phyloP scores from a whole-genome alignment of 92 coral and sea anemone genomes.

The Porites cylindrica region DNA sequence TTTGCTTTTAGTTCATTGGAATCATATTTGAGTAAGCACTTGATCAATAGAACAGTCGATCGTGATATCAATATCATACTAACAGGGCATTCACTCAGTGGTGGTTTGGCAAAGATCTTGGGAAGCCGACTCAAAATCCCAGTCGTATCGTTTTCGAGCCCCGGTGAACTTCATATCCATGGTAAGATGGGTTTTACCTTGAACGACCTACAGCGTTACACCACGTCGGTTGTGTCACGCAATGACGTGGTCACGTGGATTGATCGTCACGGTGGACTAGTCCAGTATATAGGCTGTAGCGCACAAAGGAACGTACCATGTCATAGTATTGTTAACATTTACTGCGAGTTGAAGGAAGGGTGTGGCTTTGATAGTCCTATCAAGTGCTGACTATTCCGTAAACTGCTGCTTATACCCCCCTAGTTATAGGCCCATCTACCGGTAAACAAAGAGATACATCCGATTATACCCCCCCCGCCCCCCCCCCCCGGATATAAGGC shows the following conservation, averaged over 20 bases:
- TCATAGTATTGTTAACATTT: conserved; percentile 69
- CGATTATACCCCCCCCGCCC: too few species aligned
- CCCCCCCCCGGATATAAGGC: too few species aligned
- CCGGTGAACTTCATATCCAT: conserved; percentile 74
- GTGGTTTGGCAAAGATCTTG: conserved; percentile 80
- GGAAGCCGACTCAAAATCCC: conserved; percentile 69
- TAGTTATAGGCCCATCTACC: too few species aligned
- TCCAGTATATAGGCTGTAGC: conserved; percentile 72
- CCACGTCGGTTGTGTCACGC: conserved; percentile 72
- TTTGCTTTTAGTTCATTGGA: conserved; percentile 57
- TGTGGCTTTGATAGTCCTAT: conserved; percentile 61
- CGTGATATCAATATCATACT: conserved; percentile 33
- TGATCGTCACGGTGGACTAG: conserved; percentile 77
- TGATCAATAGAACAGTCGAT: conserved; percentile 19
- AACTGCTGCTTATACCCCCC: neutral
- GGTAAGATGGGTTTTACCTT: conserved; percentile 64
- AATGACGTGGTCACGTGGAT: conserved; percentile 81
- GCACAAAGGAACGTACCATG: conserved; percentile 39
- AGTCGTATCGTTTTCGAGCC: conserved; percentile 68
- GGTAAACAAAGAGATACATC: too few species aligned
- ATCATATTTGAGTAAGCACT: conserved; percentile 38
- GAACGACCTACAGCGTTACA: conserved; percentile 66
- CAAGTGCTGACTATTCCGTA: conserved; percentile 1
- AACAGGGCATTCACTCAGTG: conserved; percentile 79
- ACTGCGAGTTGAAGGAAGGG: conserved; percentile 71